phyloP scores from a whole-genome alignment of 1,140 invertebrate genomes.

The Lordiphosa mommai region DNA sequence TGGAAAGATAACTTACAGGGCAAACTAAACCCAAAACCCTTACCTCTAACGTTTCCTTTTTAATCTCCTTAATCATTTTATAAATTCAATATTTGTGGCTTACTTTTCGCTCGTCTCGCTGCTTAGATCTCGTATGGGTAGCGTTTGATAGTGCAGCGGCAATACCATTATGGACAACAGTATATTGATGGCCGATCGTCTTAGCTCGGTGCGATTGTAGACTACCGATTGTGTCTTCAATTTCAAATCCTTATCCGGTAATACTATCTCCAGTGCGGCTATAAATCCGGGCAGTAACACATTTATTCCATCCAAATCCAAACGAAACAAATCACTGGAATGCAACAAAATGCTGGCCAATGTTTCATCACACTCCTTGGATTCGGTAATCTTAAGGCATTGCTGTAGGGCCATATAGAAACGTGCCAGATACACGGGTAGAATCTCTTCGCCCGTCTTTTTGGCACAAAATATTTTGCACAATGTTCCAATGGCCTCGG shows the following conservation, averaged over 20 bases:
- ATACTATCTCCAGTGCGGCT: slow-evolving; percentile 91
- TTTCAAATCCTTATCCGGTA: slow-evolving; percentile 89
- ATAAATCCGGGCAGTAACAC: slow-evolving; percentile 94
- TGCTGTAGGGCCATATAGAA: slow-evolving; percentile 96
- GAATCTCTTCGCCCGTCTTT: slow-evolving; percentile 96
- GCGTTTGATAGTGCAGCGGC: slow-evolving; percentile 93
- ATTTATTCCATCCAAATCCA: slow-evolving; percentile 96
- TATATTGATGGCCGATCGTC: slow-evolving; percentile 94
- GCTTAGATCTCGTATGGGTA: slow-evolving; percentile 88
- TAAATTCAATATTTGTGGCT: slow-evolving; percentile 20
- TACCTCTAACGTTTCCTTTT: not conserved
- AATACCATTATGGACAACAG: slow-evolving; percentile 93
- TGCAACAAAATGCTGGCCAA: slow-evolving; percentile 90
- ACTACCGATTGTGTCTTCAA: slow-evolving; percentile 81
- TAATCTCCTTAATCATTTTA: too few species aligned
- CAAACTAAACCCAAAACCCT: too few species aligned
- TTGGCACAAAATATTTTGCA: slow-evolving; percentile 98
- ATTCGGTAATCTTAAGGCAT: slow-evolving; percentile 86
- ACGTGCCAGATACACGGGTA: slow-evolving; percentile 95
- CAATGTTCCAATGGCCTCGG: slow-evolving; percentile 96
- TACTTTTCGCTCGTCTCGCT: slow-evolving; percentile 80
- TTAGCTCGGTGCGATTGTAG: slow-evolving; percentile 88
- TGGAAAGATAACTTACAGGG: too few species aligned
- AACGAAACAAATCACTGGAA: slow-evolving; percentile 88
- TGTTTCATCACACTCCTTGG: slow-evolving; percentile 85